A percentile compares a stretch with the other conserved stretches of the same genome.
Evolutionary conservation across 2,888 invertebrate genomes (phyloP).

Genomic region (Idaea straminata): DNA sequence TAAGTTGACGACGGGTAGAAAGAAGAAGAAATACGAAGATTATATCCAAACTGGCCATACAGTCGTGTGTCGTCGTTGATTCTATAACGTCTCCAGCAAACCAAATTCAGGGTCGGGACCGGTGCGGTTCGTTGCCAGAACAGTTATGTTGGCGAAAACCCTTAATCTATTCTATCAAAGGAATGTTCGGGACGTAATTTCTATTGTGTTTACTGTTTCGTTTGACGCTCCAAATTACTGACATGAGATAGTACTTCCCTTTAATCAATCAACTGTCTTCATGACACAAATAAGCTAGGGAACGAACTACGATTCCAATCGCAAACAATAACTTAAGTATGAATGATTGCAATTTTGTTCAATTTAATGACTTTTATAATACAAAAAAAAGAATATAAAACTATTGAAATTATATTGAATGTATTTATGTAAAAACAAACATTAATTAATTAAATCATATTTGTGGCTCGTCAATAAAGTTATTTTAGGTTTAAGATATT

Average conservation of each 20-base stretch:
- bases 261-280: background rate
- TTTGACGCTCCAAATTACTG: background rate
- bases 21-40: too few relatives aligned
- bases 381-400: too few relatives aligned
- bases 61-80: too few relatives aligned
- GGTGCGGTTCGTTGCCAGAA: background rate
- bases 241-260: background rate
- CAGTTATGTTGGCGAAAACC: background rate
- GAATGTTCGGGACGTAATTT: background rate
- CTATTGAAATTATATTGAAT: too few relatives aligned
- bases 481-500: too few relatives aligned
- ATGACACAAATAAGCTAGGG: background rate
- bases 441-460: too few relatives aligned
- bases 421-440: too few relatives aligned
- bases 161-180: background rate
- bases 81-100: too few relatives aligned
- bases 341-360: background rate
- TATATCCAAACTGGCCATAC: too few relatives aligned
- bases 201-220: background rate
- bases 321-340: background rate
- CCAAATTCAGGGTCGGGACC: background rate
- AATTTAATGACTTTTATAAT: background rate
- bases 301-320: background rate
- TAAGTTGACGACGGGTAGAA: too few relatives aligned
- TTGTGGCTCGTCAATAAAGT: too few relatives aligned